phyloP scores from a whole-genome alignment of 2,797 vertebrate genomes.

The Lepilemur septentrionalis region DNA sequence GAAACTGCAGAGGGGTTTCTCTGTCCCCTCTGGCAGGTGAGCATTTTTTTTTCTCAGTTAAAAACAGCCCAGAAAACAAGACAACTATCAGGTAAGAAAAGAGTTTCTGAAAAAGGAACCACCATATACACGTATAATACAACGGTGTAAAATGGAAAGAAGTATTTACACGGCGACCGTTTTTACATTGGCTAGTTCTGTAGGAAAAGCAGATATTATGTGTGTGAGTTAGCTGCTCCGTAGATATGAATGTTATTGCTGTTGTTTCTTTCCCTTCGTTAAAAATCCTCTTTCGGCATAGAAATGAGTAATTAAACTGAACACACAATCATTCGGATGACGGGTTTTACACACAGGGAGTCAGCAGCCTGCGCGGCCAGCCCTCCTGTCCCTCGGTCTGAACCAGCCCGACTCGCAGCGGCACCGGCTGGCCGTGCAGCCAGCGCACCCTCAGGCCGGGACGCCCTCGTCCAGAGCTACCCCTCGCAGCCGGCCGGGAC shows the following conservation, averaged over 20 bases:
- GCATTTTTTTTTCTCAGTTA: slow-evolving; percentile 88
- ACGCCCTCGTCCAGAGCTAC: not conserved
- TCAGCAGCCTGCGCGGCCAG: slow-evolving; percentile 84
- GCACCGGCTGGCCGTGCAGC: not conserved
- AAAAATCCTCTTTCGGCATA: slow-evolving; percentile 86
- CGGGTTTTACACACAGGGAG: slow-evolving; percentile 82
- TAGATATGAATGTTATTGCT: slow-evolving; percentile 95
- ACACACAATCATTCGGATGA: slow-evolving; percentile 79
- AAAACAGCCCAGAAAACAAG: slow-evolving; percentile 90
- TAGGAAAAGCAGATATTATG: slow-evolving; percentile 83
- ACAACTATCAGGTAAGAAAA: slow-evolving; percentile 91
- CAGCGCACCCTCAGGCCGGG: not conserved
- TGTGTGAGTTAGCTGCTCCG: slow-evolving; percentile 86
- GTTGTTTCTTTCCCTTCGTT: slow-evolving; percentile 86
- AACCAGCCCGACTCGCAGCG: slow-evolving; percentile 82
- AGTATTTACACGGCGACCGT: slow-evolving; percentile 93
- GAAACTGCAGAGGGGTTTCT: slow-evolving; percentile 65
- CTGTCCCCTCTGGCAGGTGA: slow-evolving; percentile 85
- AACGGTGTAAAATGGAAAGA: slow-evolving; percentile 89
- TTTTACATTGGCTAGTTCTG: slow-evolving; percentile 91
- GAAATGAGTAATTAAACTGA: slow-evolving; percentile 87
- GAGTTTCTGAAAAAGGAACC: slow-evolving; percentile 89
- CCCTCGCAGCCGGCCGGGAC: not conserved
- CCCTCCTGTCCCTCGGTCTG: slow-evolving; percentile 84
- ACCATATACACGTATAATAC: slow-evolving; percentile 95